phyloP scores from a whole-genome alignment of 2,113 vertebrate genomes.

The Nannospalax galili region DNA sequence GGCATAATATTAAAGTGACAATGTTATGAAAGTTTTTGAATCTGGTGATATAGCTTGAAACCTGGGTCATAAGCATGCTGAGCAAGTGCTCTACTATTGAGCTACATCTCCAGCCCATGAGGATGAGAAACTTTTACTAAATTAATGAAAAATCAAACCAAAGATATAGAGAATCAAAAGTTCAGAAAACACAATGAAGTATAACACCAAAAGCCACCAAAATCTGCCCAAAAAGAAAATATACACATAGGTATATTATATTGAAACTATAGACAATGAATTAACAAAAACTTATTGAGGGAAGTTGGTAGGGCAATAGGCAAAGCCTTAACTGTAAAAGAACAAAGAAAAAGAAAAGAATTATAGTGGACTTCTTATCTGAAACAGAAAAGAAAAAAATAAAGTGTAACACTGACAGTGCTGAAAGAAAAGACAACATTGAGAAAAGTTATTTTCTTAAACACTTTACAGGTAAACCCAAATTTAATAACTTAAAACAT shows the following conservation, averaged over 20 bases:
- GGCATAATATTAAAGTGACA: neutral
- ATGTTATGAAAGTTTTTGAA: neutral
- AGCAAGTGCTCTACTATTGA: neutral
- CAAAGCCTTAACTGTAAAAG: neutral
- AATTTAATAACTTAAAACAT: neutral
- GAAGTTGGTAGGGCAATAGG: neutral
- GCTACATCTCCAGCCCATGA: neutral
- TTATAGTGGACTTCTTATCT: neutral
- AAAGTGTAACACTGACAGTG: neutral
- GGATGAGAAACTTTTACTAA: neutral
- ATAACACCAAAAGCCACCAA: neutral
- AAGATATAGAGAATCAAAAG: neutral
- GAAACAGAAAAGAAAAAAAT: neutral
- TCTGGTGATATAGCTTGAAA: neutral
- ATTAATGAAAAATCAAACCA: neutral
- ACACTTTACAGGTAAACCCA: neutral
- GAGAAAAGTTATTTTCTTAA: neutral
- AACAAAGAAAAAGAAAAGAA: neutral
- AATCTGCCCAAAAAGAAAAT: neutral
- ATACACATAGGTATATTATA: neutral
- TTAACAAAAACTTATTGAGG: neutral
- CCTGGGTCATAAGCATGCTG: neutral
- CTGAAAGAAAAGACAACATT: neutral
- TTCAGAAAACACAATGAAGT: neutral
- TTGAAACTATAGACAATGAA: neutral